Base-by-base conservation (phyloP, 2,888 invertebrate genomes). In the Anthophora plumipes region DNA sequence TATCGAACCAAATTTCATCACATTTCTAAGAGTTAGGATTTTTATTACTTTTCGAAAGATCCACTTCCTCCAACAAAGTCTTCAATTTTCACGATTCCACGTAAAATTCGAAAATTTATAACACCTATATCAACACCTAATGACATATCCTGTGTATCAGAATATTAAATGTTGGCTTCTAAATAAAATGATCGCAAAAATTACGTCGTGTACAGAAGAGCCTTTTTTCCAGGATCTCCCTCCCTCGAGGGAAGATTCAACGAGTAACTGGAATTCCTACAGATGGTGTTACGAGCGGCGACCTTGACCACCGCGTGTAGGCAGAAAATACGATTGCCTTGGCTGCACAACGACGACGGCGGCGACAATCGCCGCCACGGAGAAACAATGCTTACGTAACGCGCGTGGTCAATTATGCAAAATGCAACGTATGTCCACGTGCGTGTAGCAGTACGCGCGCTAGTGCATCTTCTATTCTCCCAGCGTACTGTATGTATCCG, bases 381-480 rank as follows among this genome's bases (percentile, higher is more conserved):
- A 77, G 86, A 84, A 77, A 74, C 82, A 80, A 82, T 77, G 77
- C 86, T 86, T 86, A 84, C 82, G 87, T 86, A 86, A 86, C 73
- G 76, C 48, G 59, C 71, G 61, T 55, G 48, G 57, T 11, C 85
- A 85, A 85, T 86, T 86, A 83, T 80, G 78, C 85, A 77, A 86
- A 81, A 84, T 80, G 80, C 85, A 85, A 68, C n/a, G 77, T 70
- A 59, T 50, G 73, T 74, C 77, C 83, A 73, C 82, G 82, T 83
- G 79, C 74, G 54, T 59, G 68, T 68, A 60, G 59, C 60, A 31
- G 31, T 31, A 31, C 31, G 31, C 31, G 31, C 31, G 31, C 31
- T 31, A 66, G 43, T 74, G 83, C 76, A 79, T 83, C 83, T 77
- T 63, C 75, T 76, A 82, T 83, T 83, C 82, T 74, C 22, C 54